Evolutionary conservation across 2,113 vertebrate species (phyloP).

Genomic region (Strix aluco): DNA sequence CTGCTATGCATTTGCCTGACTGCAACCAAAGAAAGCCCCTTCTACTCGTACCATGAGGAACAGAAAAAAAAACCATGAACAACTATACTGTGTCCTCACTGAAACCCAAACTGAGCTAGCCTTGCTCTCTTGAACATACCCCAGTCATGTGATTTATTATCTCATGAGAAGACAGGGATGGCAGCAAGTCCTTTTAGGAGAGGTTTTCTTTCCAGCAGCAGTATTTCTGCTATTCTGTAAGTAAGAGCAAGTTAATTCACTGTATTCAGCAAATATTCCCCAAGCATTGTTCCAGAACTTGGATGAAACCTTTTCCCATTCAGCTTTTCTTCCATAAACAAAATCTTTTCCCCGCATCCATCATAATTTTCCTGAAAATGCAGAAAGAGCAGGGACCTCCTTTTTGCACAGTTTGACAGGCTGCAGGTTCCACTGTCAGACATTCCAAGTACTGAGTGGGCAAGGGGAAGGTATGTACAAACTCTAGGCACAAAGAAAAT

Average conservation of each 20-base stretch:
- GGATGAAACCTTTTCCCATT: neutral
- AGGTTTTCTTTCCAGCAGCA: neutral
- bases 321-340: neutral
- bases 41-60: neutral
- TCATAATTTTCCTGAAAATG: neutral
- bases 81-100: rapidly evolving
- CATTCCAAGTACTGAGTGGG: neutral
- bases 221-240: neutral
- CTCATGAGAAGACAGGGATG: neutral
- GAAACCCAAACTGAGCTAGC: neutral
- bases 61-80: neutral
- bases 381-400: neutral
- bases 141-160: neutral
- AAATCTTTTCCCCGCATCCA: neutral
- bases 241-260: neutral
- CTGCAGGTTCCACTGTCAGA: neutral
- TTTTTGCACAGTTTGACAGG: neutral
- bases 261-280: rapidly evolving
- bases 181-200: neutral
- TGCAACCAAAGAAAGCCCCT: neutral
- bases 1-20: neutral
- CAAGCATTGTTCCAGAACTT: neutral
- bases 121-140: neutral
- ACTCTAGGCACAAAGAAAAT: neutral
- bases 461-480: neutral